Percentiles rank a stretch among this genome's conserved stretches.
Conservation (phyloP, 2,797 vertebrate genomes). For the Odontamblyopus lacepedii region DNA sequence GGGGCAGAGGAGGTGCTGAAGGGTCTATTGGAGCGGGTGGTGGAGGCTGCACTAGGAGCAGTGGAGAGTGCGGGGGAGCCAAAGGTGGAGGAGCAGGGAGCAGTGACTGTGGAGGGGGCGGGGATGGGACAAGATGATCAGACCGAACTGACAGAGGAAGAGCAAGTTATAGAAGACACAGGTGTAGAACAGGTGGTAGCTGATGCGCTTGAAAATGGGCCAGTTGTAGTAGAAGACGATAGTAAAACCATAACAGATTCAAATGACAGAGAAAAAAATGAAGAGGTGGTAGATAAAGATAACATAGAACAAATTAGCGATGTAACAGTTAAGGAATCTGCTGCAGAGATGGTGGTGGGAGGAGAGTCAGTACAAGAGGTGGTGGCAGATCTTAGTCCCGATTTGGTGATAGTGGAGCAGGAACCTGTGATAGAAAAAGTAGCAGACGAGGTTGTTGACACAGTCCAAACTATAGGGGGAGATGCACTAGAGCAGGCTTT, state of each 20-base stretch:
- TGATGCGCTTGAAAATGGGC: conserved; percentile 22
- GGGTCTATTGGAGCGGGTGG: conserved; percentile 71
- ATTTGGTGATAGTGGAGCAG: conserved; percentile 22
- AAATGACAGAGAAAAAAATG: conserved; percentile 29
- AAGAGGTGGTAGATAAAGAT: conserved; percentile 23
- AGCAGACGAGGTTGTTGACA: conserved; percentile 32
- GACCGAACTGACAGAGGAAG: conserved; percentile 28
- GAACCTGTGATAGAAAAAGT: conserved; percentile 19
- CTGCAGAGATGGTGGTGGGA: conserved; percentile 21
- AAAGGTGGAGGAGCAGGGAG: conserved; percentile 30
- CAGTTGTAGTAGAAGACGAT: conserved; percentile 19
- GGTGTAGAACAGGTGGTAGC: conserved; percentile 29
- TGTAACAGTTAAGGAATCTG: conserved; percentile 34
- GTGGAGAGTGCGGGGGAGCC: conserved; percentile 38
- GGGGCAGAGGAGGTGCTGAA: conserved; percentile 66
- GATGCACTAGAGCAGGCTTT: conserved; percentile 34
- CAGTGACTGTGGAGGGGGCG: conserved; percentile 5
- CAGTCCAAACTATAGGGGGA: conserved; percentile 30
- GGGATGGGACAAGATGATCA: conserved; percentile 26
- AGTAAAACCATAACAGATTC: conserved; percentile 19
- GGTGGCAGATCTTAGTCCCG: conserved; percentile 9
- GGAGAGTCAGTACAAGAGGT: conserved; percentile 33
- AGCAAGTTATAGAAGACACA: conserved; percentile 16
- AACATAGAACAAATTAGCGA: conserved; percentile 28
- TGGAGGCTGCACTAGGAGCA: conserved; percentile 62